Percentiles rank a stretch among this genome's conserved stretches.
Evolutionary conservation across 2,113 vertebrate genomes (phyloP).

Genomic region (Psilopsiagon aurifrons): DNA sequence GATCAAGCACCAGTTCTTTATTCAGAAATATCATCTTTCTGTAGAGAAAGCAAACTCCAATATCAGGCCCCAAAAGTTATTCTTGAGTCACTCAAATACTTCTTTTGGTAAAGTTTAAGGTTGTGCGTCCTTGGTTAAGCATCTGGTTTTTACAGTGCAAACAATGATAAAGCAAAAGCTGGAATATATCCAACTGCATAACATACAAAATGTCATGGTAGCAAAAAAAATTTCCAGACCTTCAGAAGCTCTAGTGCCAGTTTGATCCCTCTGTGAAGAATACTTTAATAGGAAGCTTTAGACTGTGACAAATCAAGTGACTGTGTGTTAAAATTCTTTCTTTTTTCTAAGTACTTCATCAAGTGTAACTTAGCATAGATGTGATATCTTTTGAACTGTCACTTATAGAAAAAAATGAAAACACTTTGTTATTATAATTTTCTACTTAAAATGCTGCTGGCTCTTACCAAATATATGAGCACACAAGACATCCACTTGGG

Average conservation of each 20-base stretch:
- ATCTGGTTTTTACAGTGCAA: conserved; percentile 5
- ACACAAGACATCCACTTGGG: neutral
- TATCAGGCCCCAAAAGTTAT: neutral
- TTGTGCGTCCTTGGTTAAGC: neutral
- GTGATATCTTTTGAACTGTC: conserved; percentile 13
- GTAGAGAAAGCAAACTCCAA: neutral
- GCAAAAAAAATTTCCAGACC: neutral
- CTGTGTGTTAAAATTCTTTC: neutral
- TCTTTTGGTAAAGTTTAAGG: neutral
- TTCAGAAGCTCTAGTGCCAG: neutral
- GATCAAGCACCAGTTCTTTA: neutral
- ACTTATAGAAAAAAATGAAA: neutral
- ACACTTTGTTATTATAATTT: neutral
- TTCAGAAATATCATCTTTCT: neutral
- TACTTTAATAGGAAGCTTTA: conserved; percentile 3
- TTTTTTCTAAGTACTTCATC: neutral
- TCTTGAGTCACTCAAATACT: neutral
- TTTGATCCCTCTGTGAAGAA: neutral
- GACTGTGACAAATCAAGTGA: neutral
- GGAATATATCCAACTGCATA: conserved; percentile 6
- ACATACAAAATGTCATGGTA: conserved; percentile 21
- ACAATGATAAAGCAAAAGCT: conserved; percentile 6
- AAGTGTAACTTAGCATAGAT: neutral
- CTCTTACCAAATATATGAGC: neutral
- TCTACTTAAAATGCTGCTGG: neutral